Percentiles rank a stretch among this genome's conserved stretches.
Evolutionary conservation across 1,140 invertebrate species (phyloP).

Genomic region (Drosophila ficusphila): DNA sequence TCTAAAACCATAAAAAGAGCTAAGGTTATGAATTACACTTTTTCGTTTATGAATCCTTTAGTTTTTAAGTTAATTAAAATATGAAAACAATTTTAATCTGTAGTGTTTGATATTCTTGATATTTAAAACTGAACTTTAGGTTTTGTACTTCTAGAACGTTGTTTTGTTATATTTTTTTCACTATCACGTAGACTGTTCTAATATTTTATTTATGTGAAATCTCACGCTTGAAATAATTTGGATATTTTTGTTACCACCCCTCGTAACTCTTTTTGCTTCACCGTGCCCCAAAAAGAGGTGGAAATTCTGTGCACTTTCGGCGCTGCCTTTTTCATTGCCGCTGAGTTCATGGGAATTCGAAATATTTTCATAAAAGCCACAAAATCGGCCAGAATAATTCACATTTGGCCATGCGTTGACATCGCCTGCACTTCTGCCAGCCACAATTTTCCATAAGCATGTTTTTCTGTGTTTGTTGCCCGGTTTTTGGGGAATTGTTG

Average conservation of each 20-base stretch:
- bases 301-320: constrained; percentile 3
- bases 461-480: constrained; percentile 30
- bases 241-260: not conserved
- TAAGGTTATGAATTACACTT: no score
- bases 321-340: constrained; percentile 18
- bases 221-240: no score
- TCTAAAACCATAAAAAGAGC: no score
- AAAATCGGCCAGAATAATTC: constrained; percentile 67
- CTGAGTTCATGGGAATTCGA: constrained; percentile 47
- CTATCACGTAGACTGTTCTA: no score
- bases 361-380: constrained; percentile 59
- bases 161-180: no score
- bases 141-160: no score
- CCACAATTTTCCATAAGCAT: constrained; percentile 17
- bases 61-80: no score
- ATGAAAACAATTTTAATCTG: no score
- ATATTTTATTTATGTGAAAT: no score
- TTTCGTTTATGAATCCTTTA: no score
- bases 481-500: constrained; percentile 45
- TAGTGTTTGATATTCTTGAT: no score
- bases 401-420: constrained; percentile 51
- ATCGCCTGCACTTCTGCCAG: constrained; percentile 1
- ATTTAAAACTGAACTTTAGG: no score
- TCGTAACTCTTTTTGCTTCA: not conserved
- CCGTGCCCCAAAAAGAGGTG: not conserved